Percentiles rank a stretch among this genome's conserved stretches.
These are phyloP conservation scores for Corvus hawaiiensis DNA, from an alignment of 2,113 vertebrate genomes.

Conservation along the genomic window DNA sequence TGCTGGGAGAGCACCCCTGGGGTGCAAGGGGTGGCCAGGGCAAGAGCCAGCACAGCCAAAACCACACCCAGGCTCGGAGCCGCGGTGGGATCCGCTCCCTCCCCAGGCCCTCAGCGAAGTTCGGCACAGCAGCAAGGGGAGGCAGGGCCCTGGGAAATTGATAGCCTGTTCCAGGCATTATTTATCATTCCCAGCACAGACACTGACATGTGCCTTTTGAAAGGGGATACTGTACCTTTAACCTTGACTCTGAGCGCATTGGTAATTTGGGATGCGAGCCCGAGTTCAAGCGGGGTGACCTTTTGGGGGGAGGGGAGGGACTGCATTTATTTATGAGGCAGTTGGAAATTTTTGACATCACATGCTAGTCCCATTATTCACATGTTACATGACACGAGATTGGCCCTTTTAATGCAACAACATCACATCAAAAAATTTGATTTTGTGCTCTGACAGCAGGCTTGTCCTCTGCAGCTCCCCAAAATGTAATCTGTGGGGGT, in stretches of 20 bases:
- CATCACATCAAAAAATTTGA: conserved; percentile 66
- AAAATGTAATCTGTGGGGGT: conserved; percentile 59
- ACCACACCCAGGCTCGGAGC: neutral
- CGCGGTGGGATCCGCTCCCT: rapidly evolving
- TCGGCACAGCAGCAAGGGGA: neutral
- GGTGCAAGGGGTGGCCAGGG: rapidly evolving
- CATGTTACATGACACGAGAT: conserved; percentile 71
- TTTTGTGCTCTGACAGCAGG: conserved; percentile 68
- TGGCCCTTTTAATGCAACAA: conserved; percentile 74
- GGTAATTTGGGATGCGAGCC: conserved; percentile 73
- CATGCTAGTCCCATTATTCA: conserved; percentile 74
- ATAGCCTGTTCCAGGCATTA: conserved; percentile 63
- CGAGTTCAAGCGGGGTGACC: conserved; percentile 63
- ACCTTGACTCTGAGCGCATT: conserved; percentile 67
- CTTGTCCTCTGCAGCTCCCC: conserved; percentile 24
- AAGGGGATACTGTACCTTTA: conserved; percentile 77
- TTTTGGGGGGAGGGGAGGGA: conserved; percentile 65
- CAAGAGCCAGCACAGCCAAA: rapidly evolving
- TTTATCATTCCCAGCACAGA: conserved; percentile 72
- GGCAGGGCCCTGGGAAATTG: conserved; percentile 42
- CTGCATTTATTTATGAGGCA: conserved; percentile 75
- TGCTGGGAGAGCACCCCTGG: neutral
- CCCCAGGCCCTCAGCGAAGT: neutral
- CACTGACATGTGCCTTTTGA: conserved; percentile 72
- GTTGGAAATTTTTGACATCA: conserved; percentile 75